Conservation (phyloP, 2,888 invertebrate genomes). For the Carcina quercana region DNA sequence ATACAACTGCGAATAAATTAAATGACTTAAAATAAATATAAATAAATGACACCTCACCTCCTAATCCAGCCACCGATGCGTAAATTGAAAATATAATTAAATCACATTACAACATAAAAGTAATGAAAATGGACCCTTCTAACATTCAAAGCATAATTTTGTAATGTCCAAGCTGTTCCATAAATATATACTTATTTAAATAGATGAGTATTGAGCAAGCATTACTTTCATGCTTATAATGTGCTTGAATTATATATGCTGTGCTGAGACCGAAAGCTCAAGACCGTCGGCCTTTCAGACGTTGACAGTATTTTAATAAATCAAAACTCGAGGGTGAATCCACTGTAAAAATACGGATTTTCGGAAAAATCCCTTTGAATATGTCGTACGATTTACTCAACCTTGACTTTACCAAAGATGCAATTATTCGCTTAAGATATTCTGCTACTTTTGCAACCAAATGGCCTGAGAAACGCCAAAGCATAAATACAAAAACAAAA, state of each 20-base stretch:
- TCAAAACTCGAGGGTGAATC: no score
- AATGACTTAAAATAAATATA: slow-evolving; percentile 7
- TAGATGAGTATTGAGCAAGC: slow-evolving; percentile 11
- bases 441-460: slow-evolving; percentile 3
- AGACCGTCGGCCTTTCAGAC: no score
- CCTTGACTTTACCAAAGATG: not conserved
- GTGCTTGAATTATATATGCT: slow-evolving; percentile 33
- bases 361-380: no score
- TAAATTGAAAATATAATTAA: slow-evolving; percentile 30
- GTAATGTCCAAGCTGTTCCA: not conserved
- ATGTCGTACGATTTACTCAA: no score
- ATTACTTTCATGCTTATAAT: slow-evolving; percentile 43
- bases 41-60: slow-evolving; percentile 41
- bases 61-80: slow-evolving; percentile 41
- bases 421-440: no score
- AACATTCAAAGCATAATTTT: slow-evolving; percentile 23
- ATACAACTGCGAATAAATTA: not conserved
- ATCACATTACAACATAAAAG: slow-evolving; percentile 42
- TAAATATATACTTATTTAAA: not conserved
- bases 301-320: no score
- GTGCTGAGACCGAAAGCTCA: slow-evolving; percentile 9
- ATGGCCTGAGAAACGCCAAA: slow-evolving; percentile 10
- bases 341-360: no score
- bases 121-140: slow-evolving; percentile 15
- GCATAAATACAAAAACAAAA: slow-evolving; percentile 8